Base-by-base conservation (phyloP, 2,888 invertebrate genomes). In the Drosophila flavopinicola region DNA sequence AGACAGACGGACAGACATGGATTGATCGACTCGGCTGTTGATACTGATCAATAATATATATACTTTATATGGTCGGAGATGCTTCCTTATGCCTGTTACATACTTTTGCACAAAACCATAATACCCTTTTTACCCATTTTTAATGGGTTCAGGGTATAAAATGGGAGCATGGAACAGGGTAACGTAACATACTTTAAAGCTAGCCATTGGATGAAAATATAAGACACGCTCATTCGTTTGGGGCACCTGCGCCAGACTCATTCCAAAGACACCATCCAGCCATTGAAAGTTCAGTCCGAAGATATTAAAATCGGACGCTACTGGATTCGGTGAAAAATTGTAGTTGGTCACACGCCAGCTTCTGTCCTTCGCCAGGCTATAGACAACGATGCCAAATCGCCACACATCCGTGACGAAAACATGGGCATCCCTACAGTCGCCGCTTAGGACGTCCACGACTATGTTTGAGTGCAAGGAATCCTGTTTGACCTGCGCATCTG, bases 201-300 rank as follows among this genome's bases (percentile, higher is more conserved):
- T 95, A 0, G 96, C 95, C 94, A 97, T 94, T 0, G 96, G 94
- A 90, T 96, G 96, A 88, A 96, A 96, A 86, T 94, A 96, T 20
- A 96, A 88, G 2, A 94, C 92, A 45, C 95, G 92, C 44, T 96
- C 95, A 91, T 88, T 72, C 91, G 87, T 49, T 25, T 71, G 24
- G 88, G 85, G 5, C 1, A 84, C 45, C 2, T 94, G 94, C n/a
- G 94, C 93, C 38, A 96, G 85, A 0, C 95, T 94, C 73, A 96
- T 90, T 0, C 95, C 95, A 83, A 96, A 96, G 17, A 96, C 93
- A 0, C 96, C 96, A 85, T 96, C 96, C 6, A 95, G 92, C 96
- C 96, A 96, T 83, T 96, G 95, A 85, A 96, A 96, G 68, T 94
- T 94, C 0, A 96, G 85, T 1, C 94, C 95, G 66, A 95, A 95